These are phyloP conservation scores for Gadopsis marmoratus DNA, from an alignment of 2,797 vertebrate species.

Conservation along the genomic window DNA sequence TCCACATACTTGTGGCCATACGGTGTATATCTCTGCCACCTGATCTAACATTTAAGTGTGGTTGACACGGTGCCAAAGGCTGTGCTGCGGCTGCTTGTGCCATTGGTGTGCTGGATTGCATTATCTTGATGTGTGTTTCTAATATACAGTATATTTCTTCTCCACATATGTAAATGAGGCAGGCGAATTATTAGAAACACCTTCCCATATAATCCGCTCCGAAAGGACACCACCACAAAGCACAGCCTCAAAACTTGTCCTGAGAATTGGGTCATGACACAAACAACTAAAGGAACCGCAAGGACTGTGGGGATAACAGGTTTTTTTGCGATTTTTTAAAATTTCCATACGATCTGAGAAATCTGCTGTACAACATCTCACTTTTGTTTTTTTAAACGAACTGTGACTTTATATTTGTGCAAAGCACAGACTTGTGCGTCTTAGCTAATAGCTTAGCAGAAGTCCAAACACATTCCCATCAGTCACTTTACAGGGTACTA, in stretches of 20 bases:
- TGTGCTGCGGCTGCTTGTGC: neutral
- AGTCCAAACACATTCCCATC: neutral
- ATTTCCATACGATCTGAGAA: neutral
- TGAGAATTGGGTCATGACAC: slow-evolving; percentile 14
- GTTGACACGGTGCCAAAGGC: neutral
- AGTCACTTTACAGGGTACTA: neutral
- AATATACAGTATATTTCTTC: slow-evolving; percentile 17
- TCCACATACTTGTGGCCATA: slow-evolving; percentile 14
- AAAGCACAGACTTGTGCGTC: neutral
- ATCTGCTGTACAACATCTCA: neutral
- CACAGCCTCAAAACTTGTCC: neutral
- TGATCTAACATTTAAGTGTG: neutral
- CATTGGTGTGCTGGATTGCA: slow-evolving; percentile 16
- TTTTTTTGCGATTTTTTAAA: neutral
- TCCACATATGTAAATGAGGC: slow-evolving; percentile 40
- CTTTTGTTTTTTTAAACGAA: neutral
- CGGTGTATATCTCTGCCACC: neutral
- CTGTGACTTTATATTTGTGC: neutral
- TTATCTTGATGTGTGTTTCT: slow-evolving; percentile 45
- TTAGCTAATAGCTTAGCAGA: neutral
- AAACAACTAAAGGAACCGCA: neutral
- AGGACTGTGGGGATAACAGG: neutral
- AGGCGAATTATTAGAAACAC: slow-evolving; percentile 40
- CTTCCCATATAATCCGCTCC: neutral
- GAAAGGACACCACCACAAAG: slow-evolving; percentile 7